Evolutionary conservation across 1,140 invertebrate genomes (phyloP), one percentile per base, ranked within the genome.

Genomic region (Drosophila mauritiana): DNA sequence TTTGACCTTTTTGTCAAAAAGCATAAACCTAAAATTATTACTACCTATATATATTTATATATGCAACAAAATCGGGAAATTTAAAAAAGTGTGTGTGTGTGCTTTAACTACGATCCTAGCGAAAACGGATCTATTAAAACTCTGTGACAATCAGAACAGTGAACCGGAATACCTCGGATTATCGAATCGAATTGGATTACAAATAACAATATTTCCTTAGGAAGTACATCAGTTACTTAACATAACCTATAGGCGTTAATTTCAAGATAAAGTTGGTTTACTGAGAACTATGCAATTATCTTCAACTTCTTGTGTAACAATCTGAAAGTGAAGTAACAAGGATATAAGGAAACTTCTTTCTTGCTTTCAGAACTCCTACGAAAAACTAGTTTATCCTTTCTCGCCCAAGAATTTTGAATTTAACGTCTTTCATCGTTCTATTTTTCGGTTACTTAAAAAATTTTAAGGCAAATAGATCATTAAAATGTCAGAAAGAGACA

Each of bases 1-100:
- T 77, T 89, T 91, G 79, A 91, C 79, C 85, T 88, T 88, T 88
- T 83, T 73, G 74, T 59, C 63, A 62, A 85, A 72, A 83, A 65
- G 31, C 70, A 77, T 52, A 57, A 54, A 62, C 43, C 54, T 78
- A 46, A 81, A 42, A 62, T 54, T 57, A 80, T 57, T 70, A 70
- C 67, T 69, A 45, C 31, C 53, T 54, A 55, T 61, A 70, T 59
- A 59, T 45, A 58, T 56, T 73, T 61, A 12, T 20, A 59, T 75
- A 80, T 43, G 4, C 17, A 15, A 22, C 10, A 48, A 15, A 57
- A 45, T 77, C 34, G 54, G 59, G 48, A 80, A 81, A 68, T 54
- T 22, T 43, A 27, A 59, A 64, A 64, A 63, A 70, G 76, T 83
- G 64, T 70, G 56, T 70, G 46, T 81, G 57, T 83, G 42, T 65